phyloP scores from a whole-genome alignment of 2,113 vertebrate genomes.

The Sturnus vulgaris region DNA sequence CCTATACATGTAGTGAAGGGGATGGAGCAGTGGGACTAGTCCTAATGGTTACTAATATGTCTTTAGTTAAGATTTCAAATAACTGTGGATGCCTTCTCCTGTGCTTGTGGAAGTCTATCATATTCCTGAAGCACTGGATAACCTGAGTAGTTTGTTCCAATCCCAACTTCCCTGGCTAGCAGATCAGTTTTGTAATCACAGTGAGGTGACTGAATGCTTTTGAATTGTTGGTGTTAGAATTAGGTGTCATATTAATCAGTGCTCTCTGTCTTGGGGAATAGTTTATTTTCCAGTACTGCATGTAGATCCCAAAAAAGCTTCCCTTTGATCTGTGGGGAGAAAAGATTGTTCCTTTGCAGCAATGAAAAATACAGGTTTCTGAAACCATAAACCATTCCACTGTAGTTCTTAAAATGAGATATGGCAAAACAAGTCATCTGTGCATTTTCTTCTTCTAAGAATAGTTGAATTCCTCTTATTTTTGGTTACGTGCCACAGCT shows the following conservation, averaged over 20 bases:
- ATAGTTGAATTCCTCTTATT: neutral
- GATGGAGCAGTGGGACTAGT: neutral
- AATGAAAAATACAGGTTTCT: neutral
- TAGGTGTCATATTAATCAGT: neutral
- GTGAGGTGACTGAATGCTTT: neutral
- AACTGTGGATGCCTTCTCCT: neutral
- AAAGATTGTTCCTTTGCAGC: neutral
- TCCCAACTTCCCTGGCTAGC: neutral
- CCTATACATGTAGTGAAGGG: neutral
- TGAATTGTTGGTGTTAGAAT: neutral
- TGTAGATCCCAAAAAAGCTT: neutral
- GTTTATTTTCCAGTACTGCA: neutral
- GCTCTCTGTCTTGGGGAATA: neutral
- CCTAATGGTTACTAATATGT: neutral
- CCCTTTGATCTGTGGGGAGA: neutral
- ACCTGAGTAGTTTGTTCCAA: neutral
- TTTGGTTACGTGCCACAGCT: neutral
- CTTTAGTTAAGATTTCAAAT: neutral
- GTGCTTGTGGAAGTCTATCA: neutral
- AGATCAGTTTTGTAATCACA: neutral
- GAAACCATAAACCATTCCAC: neutral
- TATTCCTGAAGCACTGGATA: neutral
- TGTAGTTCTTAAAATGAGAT: neutral
- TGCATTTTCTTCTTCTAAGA: conserved; percentile 6
- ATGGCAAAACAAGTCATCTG: neutral